These are phyloP conservation scores for Pheosia gnoma DNA, from an alignment of 2,888 invertebrate species.

Conservation along the genomic window DNA sequence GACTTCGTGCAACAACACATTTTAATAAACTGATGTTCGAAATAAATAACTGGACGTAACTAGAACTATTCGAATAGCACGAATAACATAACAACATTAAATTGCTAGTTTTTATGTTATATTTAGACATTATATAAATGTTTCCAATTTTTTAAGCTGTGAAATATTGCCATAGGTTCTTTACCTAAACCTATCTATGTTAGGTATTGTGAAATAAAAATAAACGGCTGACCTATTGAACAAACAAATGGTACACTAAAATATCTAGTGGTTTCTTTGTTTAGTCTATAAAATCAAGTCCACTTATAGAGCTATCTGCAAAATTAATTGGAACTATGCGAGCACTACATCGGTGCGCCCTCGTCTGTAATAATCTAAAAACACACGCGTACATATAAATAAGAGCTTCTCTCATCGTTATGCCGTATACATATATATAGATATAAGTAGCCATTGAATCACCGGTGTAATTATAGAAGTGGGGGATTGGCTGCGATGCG, in stretches of 20 bases:
- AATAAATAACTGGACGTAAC: background rate
- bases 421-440: conserved; percentile 73
- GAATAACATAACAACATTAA: too few relatives aligned
- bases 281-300: background rate
- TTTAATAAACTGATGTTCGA: background rate
- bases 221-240: too few relatives aligned
- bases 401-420: conserved; percentile 77
- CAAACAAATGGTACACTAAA: too few relatives aligned
- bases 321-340: conserved; percentile 65
- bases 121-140: too few relatives aligned
- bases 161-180: too few relatives aligned
- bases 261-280: too few relatives aligned
- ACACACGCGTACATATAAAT: conserved; percentile 74
- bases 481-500: conserved; percentile 84
- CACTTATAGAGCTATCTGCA: conserved; percentile 45
- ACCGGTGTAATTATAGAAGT: conserved; percentile 84
- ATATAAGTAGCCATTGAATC: conserved; percentile 84
- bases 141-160: too few relatives aligned
- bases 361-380: conserved; percentile 66
- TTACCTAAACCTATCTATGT: too few relatives aligned
- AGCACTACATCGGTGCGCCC: conserved; percentile 55
- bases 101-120: too few relatives aligned
- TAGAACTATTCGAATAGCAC: too few relatives aligned
- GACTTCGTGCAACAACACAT: background rate
- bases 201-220: too few relatives aligned